phyloP scores from a whole-genome alignment of 2,113 vertebrate species.

The Hylia prasina region DNA sequence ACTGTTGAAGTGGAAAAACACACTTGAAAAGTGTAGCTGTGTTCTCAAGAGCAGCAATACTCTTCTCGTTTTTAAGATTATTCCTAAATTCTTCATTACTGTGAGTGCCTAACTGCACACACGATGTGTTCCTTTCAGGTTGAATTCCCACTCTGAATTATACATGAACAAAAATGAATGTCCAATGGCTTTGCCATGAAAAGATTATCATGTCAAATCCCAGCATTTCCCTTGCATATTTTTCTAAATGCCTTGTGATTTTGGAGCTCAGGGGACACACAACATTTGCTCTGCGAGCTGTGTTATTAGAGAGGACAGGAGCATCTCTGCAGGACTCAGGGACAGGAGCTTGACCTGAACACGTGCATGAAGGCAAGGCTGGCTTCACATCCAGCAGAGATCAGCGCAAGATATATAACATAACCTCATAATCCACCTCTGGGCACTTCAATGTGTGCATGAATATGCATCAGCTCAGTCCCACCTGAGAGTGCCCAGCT shows the following conservation, averaged over 20 bases:
- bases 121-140: neutral
- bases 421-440: neutral
- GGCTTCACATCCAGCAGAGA: neutral
- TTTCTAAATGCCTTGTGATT: neutral
- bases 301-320: neutral
- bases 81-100: slow-evolving; percentile 9
- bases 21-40: neutral
- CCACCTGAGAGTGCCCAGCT: neutral
- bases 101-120: neutral
- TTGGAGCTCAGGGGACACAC: neutral
- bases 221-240: neutral
- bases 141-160: slow-evolving; percentile 22
- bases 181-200: neutral
- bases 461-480: neutral
- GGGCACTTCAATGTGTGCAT: fast-evolving
- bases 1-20: neutral
- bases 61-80: neutral
- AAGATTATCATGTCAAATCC: neutral
- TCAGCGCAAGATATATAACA: neutral
- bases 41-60: neutral
- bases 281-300: neutral
- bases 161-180: neutral
- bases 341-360: neutral
- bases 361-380: neutral
- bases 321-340: neutral